Percentiles rank a stretch among this genome's conserved stretches.
These are phyloP conservation scores for Orius insidiosus DNA, from an alignment of 1,140 invertebrate genomes.

Conservation along the genomic window DNA sequence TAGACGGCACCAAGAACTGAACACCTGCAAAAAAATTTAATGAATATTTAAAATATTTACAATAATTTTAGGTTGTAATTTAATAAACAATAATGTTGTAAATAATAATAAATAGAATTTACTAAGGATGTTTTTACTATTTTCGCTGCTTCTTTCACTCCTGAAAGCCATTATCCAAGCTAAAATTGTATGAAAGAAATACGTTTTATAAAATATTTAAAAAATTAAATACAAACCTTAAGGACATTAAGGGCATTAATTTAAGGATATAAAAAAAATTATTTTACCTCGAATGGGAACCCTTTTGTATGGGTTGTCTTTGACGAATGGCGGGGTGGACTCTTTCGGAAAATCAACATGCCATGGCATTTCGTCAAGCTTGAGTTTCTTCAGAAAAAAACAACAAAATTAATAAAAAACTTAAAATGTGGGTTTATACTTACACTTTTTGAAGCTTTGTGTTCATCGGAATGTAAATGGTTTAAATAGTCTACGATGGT, in stretches of 20 bases:
- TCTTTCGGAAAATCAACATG: constrained; percentile 37
- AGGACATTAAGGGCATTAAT: neutral
- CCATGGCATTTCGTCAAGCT: constrained; percentile 58
- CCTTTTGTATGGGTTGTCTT: constrained; percentile 51
- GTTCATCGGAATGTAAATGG: constrained; percentile 60
- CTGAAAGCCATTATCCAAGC: no score
- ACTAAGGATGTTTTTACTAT: neutral
- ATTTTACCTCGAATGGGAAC: constrained; percentile 57
- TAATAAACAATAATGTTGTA: constrained; percentile 1
- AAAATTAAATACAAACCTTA: neutral
- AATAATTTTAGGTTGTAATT: constrained; percentile 2
- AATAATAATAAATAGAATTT: no score
- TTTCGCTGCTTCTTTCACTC: no score
- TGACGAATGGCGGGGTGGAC: constrained; percentile 37
- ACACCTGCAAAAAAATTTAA: constrained; percentile 38
- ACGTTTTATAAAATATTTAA: neutral
- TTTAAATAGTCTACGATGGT: constrained; percentile 68
- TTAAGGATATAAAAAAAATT: constrained; percentile 4
- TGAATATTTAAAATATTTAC: neutral
- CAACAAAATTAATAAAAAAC: constrained; percentile 13
- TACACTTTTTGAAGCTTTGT: constrained; percentile 42
- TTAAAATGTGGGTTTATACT: no score
- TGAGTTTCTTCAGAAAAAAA: constrained; percentile 27
- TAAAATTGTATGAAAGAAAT: no score
- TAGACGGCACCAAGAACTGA: constrained; percentile 67